These are phyloP conservation scores for Agrochola circellaris DNA, from an alignment of 2,888 invertebrate genomes.

Conservation along the genomic window DNA sequence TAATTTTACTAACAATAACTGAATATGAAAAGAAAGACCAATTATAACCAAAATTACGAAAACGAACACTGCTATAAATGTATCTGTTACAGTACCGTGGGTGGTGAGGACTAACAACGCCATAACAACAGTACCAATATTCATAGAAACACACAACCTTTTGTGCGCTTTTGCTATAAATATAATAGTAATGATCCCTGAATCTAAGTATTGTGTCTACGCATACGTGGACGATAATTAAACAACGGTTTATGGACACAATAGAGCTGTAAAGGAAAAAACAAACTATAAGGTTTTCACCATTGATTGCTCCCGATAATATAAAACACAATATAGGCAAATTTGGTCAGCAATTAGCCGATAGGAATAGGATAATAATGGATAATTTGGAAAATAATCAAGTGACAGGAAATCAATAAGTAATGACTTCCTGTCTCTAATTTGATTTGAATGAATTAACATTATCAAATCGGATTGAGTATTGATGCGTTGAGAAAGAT, in stretches of 20 bases:
- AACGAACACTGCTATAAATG: slow-evolving; percentile 30
- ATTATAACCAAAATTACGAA: slow-evolving; percentile 25
- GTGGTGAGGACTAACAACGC: slow-evolving; percentile 32
- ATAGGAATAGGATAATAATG: slow-evolving; percentile 1
- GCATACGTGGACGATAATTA: slow-evolving; percentile 56
- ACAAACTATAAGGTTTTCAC: neutral
- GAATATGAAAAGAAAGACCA: neutral
- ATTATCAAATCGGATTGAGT: neutral
- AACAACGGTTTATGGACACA: slow-evolving; percentile 34
- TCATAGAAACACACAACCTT: slow-evolving; percentile 60
- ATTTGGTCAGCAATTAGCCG: slow-evolving; percentile 11
- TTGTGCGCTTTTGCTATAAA: slow-evolving; percentile 61
- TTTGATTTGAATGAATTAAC: slow-evolving; percentile 16
- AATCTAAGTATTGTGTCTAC: slow-evolving; percentile 46
- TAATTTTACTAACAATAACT: neutral
- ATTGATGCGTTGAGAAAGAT: neutral
- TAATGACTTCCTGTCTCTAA: slow-evolving; percentile 17
- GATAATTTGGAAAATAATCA: slow-evolving; percentile 17
- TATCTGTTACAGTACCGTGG: slow-evolving; percentile 30
- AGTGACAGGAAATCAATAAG: no score
- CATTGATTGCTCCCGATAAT: slow-evolving; percentile 17
- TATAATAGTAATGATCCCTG: slow-evolving; percentile 55
- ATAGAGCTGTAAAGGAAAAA: slow-evolving; percentile 24
- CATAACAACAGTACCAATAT: slow-evolving; percentile 51
- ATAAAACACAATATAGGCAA: slow-evolving; percentile 7